These are phyloP conservation scores for Xiphophorus couchianus DNA, from an alignment of 2,113 vertebrate species.

Conservation along the genomic window DNA sequence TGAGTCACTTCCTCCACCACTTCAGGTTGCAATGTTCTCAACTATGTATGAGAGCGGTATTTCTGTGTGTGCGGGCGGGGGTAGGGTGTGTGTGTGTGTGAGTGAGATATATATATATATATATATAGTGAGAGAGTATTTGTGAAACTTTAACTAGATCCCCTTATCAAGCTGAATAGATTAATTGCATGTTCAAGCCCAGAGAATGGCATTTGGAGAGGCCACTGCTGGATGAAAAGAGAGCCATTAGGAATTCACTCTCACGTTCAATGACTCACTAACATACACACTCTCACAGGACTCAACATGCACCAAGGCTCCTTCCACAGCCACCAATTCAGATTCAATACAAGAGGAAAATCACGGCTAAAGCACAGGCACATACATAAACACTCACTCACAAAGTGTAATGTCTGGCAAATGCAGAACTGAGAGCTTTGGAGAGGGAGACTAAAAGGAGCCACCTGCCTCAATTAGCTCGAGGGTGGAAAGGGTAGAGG, in stretches of 20 bases:
- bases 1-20: background rate
- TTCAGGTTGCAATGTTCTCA: conserved; percentile 28
- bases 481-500: conserved; percentile 44
- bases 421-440: conserved; percentile 48
- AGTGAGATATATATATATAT: background rate
- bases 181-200: conserved; percentile 72
- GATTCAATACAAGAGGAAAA: conserved; percentile 20
- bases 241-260: conserved; percentile 65
- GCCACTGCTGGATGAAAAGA: conserved; percentile 53
- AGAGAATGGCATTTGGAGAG: conserved; percentile 61
- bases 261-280: conserved; percentile 43
- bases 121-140: background rate
- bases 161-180: conserved; percentile 73
- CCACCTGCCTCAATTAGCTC: conserved; percentile 73
- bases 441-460: conserved; percentile 65
- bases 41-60: conserved; percentile 21
- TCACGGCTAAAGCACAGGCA: background rate
- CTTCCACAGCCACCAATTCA: conserved; percentile 18
- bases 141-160: conserved; percentile 60
- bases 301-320: conserved; percentile 18
- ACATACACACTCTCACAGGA: conserved; percentile 12
- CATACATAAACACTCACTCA: conserved; percentile 19
- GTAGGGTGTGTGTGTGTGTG: conserved; percentile 6
- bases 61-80: conserved; percentile 42
- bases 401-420: conserved; percentile 52